Conservation (phyloP, 2,797 vertebrate genomes). For the Chaunax sp. region DNA sequence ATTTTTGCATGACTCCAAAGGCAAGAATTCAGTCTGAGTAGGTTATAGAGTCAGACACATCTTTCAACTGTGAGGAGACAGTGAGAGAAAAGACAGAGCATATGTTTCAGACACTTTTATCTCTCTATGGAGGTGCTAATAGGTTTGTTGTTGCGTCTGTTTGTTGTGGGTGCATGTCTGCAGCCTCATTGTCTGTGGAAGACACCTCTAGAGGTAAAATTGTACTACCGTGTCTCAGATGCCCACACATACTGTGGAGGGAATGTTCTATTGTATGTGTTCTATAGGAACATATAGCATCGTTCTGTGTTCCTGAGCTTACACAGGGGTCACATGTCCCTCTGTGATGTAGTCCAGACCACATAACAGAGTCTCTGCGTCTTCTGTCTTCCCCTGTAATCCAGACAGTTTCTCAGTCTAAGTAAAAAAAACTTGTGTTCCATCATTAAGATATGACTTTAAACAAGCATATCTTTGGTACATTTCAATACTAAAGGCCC, state of each 20-base stretch:
- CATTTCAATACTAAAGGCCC: slow-evolving; percentile 16
- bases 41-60: slow-evolving; percentile 42
- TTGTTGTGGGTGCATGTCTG: slow-evolving; percentile 53
- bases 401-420: no score
- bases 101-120: slow-evolving; percentile 28
- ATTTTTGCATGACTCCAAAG: slow-evolving; percentile 45
- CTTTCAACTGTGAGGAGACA: slow-evolving; percentile 25
- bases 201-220: slow-evolving; percentile 41
- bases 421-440: no score
- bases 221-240: slow-evolving; percentile 31
- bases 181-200: slow-evolving; percentile 45
- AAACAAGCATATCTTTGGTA: neutral
- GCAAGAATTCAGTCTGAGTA: slow-evolving; percentile 55
- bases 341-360: no score
- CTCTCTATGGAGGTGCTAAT: slow-evolving; percentile 39
- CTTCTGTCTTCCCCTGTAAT: no score
- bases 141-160: slow-evolving; percentile 46
- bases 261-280: no score
- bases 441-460: no score
- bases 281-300: no score
- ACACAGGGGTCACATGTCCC: no score
- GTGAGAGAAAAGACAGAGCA: slow-evolving; percentile 33
- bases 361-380: no score
- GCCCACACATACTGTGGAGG: slow-evolving; percentile 33
- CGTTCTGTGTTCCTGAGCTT: no score